Evolutionary conservation across 2,113 vertebrate genomes (phyloP).

Genomic region (Nasalis larvatus): DNA sequence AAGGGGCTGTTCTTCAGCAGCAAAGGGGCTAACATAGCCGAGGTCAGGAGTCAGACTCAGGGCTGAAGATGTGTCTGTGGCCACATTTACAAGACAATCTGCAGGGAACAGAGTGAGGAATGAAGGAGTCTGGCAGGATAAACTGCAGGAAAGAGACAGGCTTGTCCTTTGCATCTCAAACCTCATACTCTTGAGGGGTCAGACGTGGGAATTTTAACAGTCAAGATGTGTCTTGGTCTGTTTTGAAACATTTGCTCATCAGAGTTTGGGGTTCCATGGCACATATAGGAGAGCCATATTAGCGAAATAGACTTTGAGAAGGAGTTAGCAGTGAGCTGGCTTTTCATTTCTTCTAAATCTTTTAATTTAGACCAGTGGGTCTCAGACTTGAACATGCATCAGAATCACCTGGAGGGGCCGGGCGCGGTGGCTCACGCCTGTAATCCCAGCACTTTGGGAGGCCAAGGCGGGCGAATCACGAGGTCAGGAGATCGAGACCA

Average conservation of each 20-base stretch:
- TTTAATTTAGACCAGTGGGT: neutral
- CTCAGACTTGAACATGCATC: neutral
- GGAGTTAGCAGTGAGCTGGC: neutral
- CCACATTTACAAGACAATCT: constrained; percentile 79
- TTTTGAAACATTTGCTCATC: constrained; percentile 42
- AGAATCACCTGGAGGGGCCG: neutral
- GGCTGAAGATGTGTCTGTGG: constrained; percentile 69
- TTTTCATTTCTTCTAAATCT: neutral
- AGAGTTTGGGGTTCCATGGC: constrained; percentile 48
- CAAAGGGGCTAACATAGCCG: constrained; percentile 72
- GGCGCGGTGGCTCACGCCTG: too few relatives aligned
- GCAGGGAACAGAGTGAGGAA: constrained; percentile 73
- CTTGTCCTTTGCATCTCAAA: constrained; percentile 69
- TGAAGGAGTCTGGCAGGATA: constrained; percentile 48
- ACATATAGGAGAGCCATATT: neutral
- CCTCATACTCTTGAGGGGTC: constrained; percentile 37
- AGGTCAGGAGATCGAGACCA: too few relatives aligned
- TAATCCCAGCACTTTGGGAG: too few relatives aligned
- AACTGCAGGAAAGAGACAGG: constrained; percentile 63
- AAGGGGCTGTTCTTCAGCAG: constrained; percentile 76
- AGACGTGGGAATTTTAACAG: constrained; percentile 66
- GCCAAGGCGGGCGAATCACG: too few relatives aligned
- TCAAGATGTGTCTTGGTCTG: constrained; percentile 55
- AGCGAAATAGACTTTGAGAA: constrained; percentile 64
- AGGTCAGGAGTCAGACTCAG: constrained; percentile 80